These are phyloP conservation scores for Drosophila cognata DNA, from an alignment of 2,888 invertebrate genomes.

Conservation along the genomic window DNA sequence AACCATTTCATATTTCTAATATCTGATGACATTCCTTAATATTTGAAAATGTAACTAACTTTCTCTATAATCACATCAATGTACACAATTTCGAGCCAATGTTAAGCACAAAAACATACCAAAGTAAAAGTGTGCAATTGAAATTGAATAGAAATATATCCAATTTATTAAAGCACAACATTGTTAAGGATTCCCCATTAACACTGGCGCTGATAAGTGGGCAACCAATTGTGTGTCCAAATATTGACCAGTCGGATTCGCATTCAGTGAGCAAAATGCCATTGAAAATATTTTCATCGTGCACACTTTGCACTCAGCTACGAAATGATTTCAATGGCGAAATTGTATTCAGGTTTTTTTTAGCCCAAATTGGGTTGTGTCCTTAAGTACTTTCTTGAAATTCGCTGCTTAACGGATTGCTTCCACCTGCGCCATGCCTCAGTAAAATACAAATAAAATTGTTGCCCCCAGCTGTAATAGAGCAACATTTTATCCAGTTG, in stretches of 20 bases:
- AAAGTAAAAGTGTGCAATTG: not conserved
- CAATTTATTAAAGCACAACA: not conserved
- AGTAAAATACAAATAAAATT: not conserved
- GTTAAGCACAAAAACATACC: not conserved
- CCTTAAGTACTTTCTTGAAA: not conserved
- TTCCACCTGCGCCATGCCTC: too few relatives aligned
- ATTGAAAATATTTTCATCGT: conserved; percentile 4
- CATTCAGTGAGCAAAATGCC: not conserved
- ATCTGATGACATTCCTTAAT: not conserved
- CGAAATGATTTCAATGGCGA: not conserved
- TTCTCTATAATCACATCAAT: not conserved
- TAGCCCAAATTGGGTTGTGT: not conserved
- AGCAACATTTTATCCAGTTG: not conserved
- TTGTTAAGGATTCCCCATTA: not conserved
- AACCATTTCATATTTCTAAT: not conserved
- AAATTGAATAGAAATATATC: not conserved
- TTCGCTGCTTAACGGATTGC: not conserved
- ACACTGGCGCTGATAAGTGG: conserved; percentile 23
- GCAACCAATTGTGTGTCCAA: conserved; percentile 15
- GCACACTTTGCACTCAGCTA: not conserved
- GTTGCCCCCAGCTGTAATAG: not conserved
- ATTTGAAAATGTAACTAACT: not conserved
- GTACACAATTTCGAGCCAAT: not conserved
- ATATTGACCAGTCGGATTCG: not conserved
- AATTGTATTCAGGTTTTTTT: not conserved